Base-by-base conservation (phyloP, 2,888 invertebrate species). In the Callimorpha dominula region DNA sequence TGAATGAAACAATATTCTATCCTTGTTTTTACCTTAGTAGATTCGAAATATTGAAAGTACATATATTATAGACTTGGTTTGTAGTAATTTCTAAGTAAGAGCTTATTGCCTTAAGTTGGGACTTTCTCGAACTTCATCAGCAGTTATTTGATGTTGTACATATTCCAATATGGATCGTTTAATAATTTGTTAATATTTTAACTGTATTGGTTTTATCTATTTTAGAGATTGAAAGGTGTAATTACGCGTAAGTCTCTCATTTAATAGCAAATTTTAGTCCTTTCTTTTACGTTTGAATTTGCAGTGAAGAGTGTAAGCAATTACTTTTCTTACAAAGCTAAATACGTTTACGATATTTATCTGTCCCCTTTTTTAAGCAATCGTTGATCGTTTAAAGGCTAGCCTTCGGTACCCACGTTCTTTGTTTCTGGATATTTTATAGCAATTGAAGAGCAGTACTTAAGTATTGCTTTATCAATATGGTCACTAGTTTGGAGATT, bases 401-500 rank as follows among this genome's bases (percentile, higher is more conserved):
- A 83, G 79, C 86, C 88, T 89, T 88, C 84, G 68, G 82, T 87
- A 76, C 91, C 90, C 86, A 90, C 89, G 76, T 68, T 9, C 49
- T 70, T 69, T 70, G 60, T 72, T 69, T 75, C 76, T 79, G 80
- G 78, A 78, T 76, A 84, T 85, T 86, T 82, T 79, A 15, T 82
- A 79, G 77, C 80, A 79, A 82, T 78, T 77, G 71, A 75, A 82
- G 75, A 81, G 76, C 86, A 89, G 85, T 87, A 75, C 78, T 78
- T 77, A 74, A 77, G 76, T 76, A 86, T 76, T 80, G 75, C 83
- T 79, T 78, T 76, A 78, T 83, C 82, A 88, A 83, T 81, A 90
- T 90, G 90, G 87, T 86, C 66, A 76, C 79, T 71, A 78, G 79
- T 77, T 84, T 83, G 76, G 78, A 82, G 71, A 77, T 81, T 65